Conservation (phyloP, 2,113 vertebrate species). For the Bujurquina vittata region DNA sequence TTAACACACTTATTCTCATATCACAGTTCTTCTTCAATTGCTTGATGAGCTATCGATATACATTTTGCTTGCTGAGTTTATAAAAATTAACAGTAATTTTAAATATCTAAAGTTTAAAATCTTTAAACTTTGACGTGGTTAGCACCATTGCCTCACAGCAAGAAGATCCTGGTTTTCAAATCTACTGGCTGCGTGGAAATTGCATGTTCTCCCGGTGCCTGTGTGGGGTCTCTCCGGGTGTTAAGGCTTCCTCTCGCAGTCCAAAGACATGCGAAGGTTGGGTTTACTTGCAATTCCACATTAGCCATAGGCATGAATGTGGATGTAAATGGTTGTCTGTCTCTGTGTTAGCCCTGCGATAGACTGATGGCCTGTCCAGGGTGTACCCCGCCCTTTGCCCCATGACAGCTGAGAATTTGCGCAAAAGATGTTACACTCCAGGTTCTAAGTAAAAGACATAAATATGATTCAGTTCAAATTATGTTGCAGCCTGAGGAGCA, state of each 20-base stretch:
- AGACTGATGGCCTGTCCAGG: neutral
- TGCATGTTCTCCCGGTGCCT: neutral
- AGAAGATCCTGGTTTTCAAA: neutral
- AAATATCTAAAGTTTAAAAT: neutral
- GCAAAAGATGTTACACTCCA: too few species aligned
- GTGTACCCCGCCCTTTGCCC: neutral
- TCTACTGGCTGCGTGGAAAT: too few species aligned
- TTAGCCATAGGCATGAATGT: neutral
- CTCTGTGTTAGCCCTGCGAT: neutral
- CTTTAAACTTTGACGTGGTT: neutral
- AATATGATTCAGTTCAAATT: too few species aligned
- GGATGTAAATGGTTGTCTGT: neutral
- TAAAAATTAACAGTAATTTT: neutral
- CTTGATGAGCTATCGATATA: too few species aligned
- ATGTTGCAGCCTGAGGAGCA: too few species aligned
- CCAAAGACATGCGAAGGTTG: neutral
- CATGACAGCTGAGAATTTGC: too few species aligned
- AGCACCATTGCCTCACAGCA: neutral
- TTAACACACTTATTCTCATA: too few species aligned
- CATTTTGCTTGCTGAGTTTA: neutral
- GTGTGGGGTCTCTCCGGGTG: neutral
- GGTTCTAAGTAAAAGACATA: too few species aligned
- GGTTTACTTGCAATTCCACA: neutral
- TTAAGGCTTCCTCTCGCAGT: neutral
- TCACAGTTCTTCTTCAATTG: too few species aligned